Percentiles rank a stretch among this genome's conserved stretches.
phyloP scores from a whole-genome alignment of 2,888 invertebrate genomes.

The Meloe dianella region DNA sequence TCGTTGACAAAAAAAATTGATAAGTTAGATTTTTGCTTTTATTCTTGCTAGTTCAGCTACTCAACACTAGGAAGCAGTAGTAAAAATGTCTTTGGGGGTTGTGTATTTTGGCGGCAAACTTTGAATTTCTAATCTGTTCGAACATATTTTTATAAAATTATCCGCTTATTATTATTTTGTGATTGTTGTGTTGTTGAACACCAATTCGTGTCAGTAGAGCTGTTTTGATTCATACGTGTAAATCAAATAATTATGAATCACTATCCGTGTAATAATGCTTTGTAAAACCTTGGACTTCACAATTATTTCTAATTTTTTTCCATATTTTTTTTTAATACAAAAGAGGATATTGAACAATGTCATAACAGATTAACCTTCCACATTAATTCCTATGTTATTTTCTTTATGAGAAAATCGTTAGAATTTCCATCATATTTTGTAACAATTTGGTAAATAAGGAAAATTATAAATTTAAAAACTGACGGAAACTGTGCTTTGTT shows the following conservation, averaged over 20 bases:
- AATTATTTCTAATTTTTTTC: constrained; percentile 29
- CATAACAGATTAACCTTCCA: constrained; percentile 33
- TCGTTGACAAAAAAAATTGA: no score
- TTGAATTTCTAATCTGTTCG: background rate
- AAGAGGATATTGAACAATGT: constrained; percentile 34
- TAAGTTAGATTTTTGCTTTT: no score
- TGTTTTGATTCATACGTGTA: background rate
- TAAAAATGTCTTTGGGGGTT: no score
- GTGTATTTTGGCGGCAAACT: background rate
- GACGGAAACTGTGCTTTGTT: background rate
- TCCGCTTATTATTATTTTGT: no score
- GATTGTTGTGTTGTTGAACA: background rate
- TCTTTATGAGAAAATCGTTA: constrained; percentile 21
- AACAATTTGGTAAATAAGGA: background rate
- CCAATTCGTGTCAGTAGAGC: background rate
- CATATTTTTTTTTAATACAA: constrained; percentile 14
- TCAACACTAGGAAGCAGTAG: background rate
- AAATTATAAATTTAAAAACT: background rate
- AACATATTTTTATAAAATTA: background rate
- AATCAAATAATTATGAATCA: constrained; percentile 17
- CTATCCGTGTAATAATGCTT: constrained; percentile 16
- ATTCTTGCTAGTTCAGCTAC: background rate
- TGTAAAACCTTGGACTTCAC: constrained; percentile 33
- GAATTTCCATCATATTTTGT: background rate
- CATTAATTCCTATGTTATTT: constrained; percentile 25